Conservation (phyloP, 2,113 vertebrate species). For the Acanthisitta chloris region DNA sequence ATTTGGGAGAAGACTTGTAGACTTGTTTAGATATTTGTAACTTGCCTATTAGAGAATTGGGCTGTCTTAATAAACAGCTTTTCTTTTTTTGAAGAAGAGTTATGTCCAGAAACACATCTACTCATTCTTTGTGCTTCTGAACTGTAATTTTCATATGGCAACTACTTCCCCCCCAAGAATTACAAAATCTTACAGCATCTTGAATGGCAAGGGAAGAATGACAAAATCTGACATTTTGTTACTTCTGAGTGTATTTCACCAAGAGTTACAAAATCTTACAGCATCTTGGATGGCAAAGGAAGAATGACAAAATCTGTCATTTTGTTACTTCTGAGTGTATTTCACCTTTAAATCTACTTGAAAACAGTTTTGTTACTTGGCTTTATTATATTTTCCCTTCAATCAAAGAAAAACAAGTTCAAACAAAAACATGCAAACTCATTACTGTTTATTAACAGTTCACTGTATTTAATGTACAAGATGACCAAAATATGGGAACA, state of each 20-base stretch:
- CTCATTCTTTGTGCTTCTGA: neutral
- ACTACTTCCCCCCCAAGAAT: fast-evolving
- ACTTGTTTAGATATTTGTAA: neutral
- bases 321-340: neutral
- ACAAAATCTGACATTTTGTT: neutral
- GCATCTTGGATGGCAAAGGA: neutral
- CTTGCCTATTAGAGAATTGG: neutral
- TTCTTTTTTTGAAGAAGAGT: neutral
- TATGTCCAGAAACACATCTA: neutral
- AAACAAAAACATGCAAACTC: neutral
- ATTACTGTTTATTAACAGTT: neutral
- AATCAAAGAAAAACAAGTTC: neutral
- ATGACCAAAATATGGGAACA: neutral
- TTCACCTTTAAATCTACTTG: neutral
- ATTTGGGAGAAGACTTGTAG: neutral
- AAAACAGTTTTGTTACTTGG: neutral
- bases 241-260: neutral
- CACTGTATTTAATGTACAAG: neutral
- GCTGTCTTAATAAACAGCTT: neutral
- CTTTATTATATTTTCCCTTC: neutral
- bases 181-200: neutral
- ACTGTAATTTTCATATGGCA: neutral
- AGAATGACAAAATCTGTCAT: neutral
- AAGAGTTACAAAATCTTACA: neutral
- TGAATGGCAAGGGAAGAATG: neutral